These are phyloP conservation scores for Petrocephalus schoutedeni DNA, from an alignment of 2,797 vertebrate genomes.

Conservation along the genomic window DNA sequence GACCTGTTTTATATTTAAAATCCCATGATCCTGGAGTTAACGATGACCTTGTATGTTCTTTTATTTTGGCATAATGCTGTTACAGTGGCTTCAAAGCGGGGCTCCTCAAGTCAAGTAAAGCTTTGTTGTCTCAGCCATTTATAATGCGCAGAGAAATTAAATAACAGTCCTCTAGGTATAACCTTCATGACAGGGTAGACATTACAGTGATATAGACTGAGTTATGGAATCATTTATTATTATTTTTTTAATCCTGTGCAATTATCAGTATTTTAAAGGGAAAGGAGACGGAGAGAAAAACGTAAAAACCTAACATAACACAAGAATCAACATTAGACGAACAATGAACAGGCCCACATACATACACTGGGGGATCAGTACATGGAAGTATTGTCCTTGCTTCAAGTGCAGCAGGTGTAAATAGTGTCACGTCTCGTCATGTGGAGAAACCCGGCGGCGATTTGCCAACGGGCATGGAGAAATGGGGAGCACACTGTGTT, in stretches of 20 bases:
- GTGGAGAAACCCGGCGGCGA: neutral
- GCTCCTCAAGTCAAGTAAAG: neutral
- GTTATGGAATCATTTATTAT: neutral
- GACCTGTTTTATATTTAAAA: constrained; percentile 7
- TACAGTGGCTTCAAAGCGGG: neutral
- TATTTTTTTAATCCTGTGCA: neutral
- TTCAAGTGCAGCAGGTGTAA: neutral
- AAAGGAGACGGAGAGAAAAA: neutral
- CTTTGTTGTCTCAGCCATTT: neutral
- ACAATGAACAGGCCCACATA: neutral
- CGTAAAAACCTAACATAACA: neutral
- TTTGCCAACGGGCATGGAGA: too few species aligned
- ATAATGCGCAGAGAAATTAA: neutral
- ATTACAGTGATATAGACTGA: neutral
- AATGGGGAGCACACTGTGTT: neutral
- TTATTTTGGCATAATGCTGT: neutral
- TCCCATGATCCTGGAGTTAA: neutral
- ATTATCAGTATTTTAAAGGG: neutral
- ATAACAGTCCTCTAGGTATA: neutral
- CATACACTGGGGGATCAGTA: neutral
- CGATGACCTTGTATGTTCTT: neutral
- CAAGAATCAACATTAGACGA: neutral
- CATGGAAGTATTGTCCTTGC: neutral
- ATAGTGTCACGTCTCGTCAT: neutral
- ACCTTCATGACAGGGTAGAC: too few species aligned